Conservation (phyloP, 2,888 invertebrate species). For the Protonemura montana region DNA sequence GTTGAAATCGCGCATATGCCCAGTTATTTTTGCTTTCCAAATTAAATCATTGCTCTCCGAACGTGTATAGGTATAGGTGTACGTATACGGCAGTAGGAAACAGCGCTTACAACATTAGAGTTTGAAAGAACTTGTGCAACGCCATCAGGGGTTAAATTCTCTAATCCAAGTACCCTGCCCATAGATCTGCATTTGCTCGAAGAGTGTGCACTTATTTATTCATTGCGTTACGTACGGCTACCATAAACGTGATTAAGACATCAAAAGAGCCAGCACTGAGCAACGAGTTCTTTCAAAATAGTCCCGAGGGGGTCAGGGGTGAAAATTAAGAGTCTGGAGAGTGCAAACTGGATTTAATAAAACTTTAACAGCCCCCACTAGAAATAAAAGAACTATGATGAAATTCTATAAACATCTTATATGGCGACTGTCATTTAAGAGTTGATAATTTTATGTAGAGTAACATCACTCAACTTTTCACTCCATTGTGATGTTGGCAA, state of each 20-base stretch:
- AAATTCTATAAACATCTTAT: slow-evolving; percentile 32
- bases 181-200: slow-evolving; percentile 33
- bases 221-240: slow-evolving; percentile 32
- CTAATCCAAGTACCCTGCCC: not conserved
- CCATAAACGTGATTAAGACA: slow-evolving; percentile 46
- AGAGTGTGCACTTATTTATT: slow-evolving; percentile 40
- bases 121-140: not conserved
- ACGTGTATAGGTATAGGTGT: not conserved
- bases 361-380: slow-evolving; percentile 37
- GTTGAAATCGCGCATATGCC: not conserved
- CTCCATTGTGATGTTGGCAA: slow-evolving; percentile 38
- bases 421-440: slow-evolving; percentile 33
- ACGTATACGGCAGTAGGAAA: not conserved
- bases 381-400: slow-evolving; percentile 31
- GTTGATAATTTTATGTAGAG: slow-evolving; percentile 36
- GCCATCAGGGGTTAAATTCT: not conserved
- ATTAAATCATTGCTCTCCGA: slow-evolving; percentile 23
- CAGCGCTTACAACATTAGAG: not conserved
- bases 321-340: slow-evolving; percentile 38
- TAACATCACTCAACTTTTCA: slow-evolving; percentile 38
- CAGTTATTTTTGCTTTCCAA: not conserved
- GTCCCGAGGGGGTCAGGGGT: slow-evolving; percentile 36
- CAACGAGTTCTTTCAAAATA: slow-evolving; percentile 41
- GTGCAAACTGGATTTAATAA: slow-evolving; percentile 35
- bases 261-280: slow-evolving; percentile 43